These are phyloP conservation scores for Lacerta agilis DNA, from an alignment of 2,797 vertebrate genomes.

Conservation along the genomic window DNA sequence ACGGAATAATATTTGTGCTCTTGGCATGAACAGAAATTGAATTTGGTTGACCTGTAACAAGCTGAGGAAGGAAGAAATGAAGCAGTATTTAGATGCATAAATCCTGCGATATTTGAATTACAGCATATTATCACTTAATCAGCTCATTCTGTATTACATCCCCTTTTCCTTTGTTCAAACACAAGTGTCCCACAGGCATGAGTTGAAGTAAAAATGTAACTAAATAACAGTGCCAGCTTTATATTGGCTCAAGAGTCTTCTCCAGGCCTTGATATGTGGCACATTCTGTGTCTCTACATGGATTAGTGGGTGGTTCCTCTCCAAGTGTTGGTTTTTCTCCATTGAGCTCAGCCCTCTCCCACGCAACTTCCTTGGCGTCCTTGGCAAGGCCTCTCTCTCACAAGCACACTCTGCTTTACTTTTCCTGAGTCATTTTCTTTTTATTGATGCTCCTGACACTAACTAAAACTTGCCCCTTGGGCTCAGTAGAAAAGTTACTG, in stretches of 20 bases:
- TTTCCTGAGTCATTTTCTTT: no score
- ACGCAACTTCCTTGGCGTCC: no score
- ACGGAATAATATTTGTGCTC: background rate
- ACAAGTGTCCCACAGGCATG: background rate
- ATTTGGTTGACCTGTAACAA: background rate
- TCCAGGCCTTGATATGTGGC: background rate
- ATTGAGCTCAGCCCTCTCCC: no score
- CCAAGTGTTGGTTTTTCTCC: no score
- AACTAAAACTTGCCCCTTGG: no score
- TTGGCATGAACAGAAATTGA: background rate
- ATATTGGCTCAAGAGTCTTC: background rate
- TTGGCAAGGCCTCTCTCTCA: no score
- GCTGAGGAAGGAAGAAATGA: no score
- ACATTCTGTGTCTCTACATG: no score
- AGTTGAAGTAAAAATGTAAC: background rate
- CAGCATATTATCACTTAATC: background rate
- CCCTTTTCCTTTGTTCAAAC: background rate
- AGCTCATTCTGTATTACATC: background rate
- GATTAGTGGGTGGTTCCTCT: background rate
- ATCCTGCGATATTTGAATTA: background rate
- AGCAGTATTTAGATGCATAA: background rate
- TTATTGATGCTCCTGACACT: no score
- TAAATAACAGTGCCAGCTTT: background rate
- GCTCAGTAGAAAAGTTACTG: no score
- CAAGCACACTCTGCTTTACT: no score